phyloP scores from a whole-genome alignment of 2,888 invertebrate species.

The Drepanosiphum platanoidis region DNA sequence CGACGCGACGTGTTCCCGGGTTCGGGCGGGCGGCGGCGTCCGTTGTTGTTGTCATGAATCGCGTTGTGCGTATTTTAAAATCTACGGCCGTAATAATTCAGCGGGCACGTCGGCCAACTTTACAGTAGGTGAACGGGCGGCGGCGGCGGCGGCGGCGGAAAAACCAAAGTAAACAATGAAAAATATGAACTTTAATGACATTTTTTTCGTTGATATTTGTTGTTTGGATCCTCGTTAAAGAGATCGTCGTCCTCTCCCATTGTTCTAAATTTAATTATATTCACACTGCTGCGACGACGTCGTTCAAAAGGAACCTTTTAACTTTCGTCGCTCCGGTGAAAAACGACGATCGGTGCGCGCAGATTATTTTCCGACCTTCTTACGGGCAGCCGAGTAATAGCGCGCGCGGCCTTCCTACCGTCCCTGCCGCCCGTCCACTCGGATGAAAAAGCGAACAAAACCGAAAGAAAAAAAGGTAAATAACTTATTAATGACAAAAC shows the following conservation, averaged over 20 bases:
- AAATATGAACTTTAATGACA: not conserved
- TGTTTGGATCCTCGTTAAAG: constrained; percentile 27
- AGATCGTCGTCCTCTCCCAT: constrained; percentile 11
- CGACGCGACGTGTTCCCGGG: not conserved
- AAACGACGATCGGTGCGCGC: constrained; percentile 34
- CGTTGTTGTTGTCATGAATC: not conserved
- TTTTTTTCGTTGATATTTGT: constrained; percentile 46
- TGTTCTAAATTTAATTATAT: constrained; percentile 57
- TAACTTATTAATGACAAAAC: constrained; percentile 42
- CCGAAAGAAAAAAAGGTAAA: constrained; percentile 7
- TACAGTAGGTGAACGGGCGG: not conserved
- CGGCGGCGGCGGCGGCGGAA: not conserved
- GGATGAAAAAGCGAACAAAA: constrained; percentile 8
- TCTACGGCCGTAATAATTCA: not conserved
- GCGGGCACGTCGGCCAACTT: not conserved
- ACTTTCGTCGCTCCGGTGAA: constrained; percentile 44
- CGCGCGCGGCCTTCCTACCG: too few species aligned
- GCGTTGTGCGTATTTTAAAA: constrained; percentile 32
- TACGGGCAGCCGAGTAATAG: not conserved
- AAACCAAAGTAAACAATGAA: not conserved
- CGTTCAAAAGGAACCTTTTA: constrained; percentile 39
- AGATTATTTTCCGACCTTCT: constrained; percentile 24
- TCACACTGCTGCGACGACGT: constrained; percentile 36
- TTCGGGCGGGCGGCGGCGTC: not conserved
- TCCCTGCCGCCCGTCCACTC: not conserved